These are phyloP conservation scores for Dendronephthya gigantea DNA, from an alignment of 64 coral and sea anemone genomes.

Conservation along the genomic window DNA sequence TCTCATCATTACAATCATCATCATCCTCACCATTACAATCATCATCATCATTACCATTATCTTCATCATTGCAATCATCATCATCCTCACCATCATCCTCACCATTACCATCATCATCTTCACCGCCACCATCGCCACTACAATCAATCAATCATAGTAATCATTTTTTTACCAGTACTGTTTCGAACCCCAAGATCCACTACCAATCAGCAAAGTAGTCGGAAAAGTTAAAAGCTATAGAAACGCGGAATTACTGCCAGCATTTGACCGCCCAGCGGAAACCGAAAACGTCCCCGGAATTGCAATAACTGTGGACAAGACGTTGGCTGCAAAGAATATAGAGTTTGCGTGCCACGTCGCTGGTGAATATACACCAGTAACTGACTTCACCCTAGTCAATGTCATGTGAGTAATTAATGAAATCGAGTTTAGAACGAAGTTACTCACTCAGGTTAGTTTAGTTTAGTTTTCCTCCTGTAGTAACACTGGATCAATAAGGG, in stretches of 20 bases:
- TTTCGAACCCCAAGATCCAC: not conserved
- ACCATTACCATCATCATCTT: not conserved
- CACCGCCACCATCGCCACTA: not conserved
- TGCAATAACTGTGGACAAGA: not conserved
- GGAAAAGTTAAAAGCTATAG: not conserved
- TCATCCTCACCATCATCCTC: not conserved
- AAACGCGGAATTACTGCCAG: not conserved
- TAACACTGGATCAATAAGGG: no score
- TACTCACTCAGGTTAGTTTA: no score
- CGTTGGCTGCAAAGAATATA: not conserved
- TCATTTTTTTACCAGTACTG: not conserved
- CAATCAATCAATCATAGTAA: not conserved
- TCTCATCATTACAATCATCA: not conserved
- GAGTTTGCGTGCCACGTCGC: not conserved
- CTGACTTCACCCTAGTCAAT: not conserved
- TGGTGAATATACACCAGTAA: not conserved
- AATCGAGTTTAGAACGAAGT: no score
- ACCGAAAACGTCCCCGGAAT: conserved; percentile 4
- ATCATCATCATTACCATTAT: not conserved
- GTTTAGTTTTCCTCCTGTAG: not conserved
- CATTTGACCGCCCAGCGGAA: not conserved
- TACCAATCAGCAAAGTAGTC: not conserved
- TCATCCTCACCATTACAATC: no score
- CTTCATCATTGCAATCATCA: not conserved
- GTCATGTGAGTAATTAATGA: not conserved